Evolutionary conservation across 2,797 vertebrate genomes (phyloP).

Genomic region (Hippoglossus hippoglossus): DNA sequence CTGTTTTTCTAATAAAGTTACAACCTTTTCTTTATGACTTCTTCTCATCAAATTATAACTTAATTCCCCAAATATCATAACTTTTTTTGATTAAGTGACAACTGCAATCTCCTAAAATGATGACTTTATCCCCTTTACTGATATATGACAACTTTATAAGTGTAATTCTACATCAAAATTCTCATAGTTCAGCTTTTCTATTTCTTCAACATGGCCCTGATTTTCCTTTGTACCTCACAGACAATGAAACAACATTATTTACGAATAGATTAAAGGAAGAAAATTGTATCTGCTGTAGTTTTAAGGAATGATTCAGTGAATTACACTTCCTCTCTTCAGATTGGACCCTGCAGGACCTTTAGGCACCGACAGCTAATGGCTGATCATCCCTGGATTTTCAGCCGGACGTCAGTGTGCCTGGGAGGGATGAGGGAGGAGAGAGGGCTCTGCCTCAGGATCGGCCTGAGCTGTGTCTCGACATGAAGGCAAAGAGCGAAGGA

Average conservation of each 20-base stretch:
- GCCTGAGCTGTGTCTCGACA: conserved; percentile 18
- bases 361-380: background rate
- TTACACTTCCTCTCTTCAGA: conserved; percentile 4
- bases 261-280: background rate
- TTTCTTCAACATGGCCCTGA: too few relatives aligned
- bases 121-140: too few relatives aligned
- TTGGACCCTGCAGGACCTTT: background rate
- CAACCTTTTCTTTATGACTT: too few relatives aligned
- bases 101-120: too few relatives aligned
- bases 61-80: too few relatives aligned
- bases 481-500: conserved; percentile 21
- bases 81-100: too few relatives aligned
- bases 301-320: background rate
- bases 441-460: conserved; percentile 9
- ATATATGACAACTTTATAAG: too few relatives aligned
- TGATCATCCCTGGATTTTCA: conserved; percentile 7
- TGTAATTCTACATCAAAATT: too few relatives aligned
- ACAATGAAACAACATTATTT: background rate
- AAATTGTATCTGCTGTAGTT: background rate
- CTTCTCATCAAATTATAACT: too few relatives aligned
- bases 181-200: too few relatives aligned
- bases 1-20: too few relatives aligned
- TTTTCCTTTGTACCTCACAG: background rate
- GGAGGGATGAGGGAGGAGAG: conserved; percentile 3
- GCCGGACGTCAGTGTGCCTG: conserved; percentile 11